Evolutionary conservation across 1,140 invertebrate genomes (phyloP).

Genomic region (Anoplolepis gracilipes): DNA sequence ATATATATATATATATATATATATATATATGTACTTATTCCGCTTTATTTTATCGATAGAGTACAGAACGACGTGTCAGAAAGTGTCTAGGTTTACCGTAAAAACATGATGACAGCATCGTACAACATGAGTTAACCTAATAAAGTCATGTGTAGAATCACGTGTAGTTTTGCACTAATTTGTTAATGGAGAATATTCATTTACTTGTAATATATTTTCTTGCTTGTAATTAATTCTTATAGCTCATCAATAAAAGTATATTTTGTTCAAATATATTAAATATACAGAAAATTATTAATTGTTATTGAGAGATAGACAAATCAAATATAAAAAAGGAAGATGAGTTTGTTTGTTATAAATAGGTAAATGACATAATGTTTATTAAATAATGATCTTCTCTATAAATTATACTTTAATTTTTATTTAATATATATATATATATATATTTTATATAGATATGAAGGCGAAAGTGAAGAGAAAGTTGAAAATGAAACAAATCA

Average conservation of each 20-base stretch:
- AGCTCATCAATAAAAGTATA: background rate
- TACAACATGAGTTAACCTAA: background rate
- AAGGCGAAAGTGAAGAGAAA: slow-evolving; percentile 81
- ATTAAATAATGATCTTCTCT: background rate
- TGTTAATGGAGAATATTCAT: no score
- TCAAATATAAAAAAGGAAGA: slow-evolving; percentile 60
- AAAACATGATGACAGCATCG: background rate
- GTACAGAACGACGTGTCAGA: background rate
- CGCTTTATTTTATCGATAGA: background rate
- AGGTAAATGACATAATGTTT: slow-evolving; percentile 78
- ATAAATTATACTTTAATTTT: background rate
- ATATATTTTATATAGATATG: slow-evolving; percentile 81
- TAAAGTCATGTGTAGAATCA: background rate
- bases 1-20: no score
- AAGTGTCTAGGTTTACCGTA: background rate
- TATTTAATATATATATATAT: slow-evolving; percentile 45
- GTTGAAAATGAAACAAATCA: slow-evolving; percentile 85
- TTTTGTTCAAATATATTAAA: background rate
- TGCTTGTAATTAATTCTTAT: background rate
- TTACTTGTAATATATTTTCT: no score
- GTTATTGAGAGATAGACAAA: background rate
- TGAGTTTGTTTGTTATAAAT: slow-evolving; percentile 86
- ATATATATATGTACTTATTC: no score
- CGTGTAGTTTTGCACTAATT: background rate
- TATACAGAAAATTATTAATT: background rate